Evolutionary conservation across 2,888 invertebrate genomes (phyloP), one percentile per base, ranked within the genome.

Genomic region (Thera britannica): DNA sequence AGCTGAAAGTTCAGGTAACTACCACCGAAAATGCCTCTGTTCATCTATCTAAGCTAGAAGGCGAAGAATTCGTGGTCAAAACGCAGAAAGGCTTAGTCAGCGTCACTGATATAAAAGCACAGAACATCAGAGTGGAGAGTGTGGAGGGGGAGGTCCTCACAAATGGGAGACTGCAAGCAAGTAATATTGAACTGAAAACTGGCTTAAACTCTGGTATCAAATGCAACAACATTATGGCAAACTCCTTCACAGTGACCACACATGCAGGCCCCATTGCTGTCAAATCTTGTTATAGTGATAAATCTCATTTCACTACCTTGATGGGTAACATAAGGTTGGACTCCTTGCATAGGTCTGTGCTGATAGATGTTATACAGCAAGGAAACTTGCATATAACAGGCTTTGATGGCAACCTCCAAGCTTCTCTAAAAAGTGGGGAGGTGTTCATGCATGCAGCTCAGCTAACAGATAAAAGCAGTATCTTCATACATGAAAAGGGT

Each of bases 401-500:
- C 23, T 94, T 94, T 73, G 83, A 88, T 35, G 94, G 94, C 0
- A 92, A 86, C 60, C 74, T 94, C 1, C 88, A 92, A 70, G 94
- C 94, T 46, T 87, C 91, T 2, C 75, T 94, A 38, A 94, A 94
- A 75, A 92, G 94, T 74, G 94, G 94, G 1, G 90, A 94, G 58
- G 93, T 94, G 1, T 90, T 79, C 63, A 87, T 94, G 87, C 92
- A 93, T 73, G 93, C 89, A 1, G 85, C 93, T 62, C 85, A 91
- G 71, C 81, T 94, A 5, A 85, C 82, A 9, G 87, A 90, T 0
- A 94, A 93, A 77, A 94, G 90, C 75, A 94, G 93, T 76, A 93
- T 94, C 71, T 94, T 94, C 71, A 92, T 94, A 67, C 94, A 94
- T 76, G 94, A 94, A 77, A 92, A 94, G 44, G 94, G 94, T 0